Evolutionary conservation across 2,888 invertebrate genomes (phyloP).

Genomic region (Lasioglossum oenotherae): DNA sequence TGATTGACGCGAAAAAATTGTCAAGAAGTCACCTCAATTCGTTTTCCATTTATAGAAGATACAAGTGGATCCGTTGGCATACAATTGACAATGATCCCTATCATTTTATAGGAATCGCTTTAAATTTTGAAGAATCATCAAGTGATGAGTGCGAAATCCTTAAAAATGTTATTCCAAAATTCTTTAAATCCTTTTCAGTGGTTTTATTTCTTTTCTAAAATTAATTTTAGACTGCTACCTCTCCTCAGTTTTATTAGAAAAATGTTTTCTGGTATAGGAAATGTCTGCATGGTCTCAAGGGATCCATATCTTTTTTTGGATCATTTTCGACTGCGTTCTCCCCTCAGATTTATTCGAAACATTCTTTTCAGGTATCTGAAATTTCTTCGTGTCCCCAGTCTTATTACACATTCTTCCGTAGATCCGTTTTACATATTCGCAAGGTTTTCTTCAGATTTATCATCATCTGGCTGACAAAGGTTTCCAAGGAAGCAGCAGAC

Average conservation of each 20-base stretch:
- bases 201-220: too few relatives aligned
- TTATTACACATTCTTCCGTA: neutral
- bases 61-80: neutral
- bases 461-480: neutral
- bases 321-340: too few relatives aligned
- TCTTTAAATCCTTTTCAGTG: too few relatives aligned
- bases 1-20: neutral
- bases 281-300: neutral
- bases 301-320: too few relatives aligned
- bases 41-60: neutral
- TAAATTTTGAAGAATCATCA: too few relatives aligned
- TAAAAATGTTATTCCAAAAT: neutral
- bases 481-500: neutral
- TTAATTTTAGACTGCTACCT: neutral
- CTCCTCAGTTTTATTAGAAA: neutral
- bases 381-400: neutral
- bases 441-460: constrained; percentile 14
- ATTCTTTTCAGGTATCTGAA: neutral
- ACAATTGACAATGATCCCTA: too few relatives aligned
- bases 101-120: too few relatives aligned
- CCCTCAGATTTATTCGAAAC: neutral
- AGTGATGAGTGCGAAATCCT: too few relatives aligned
- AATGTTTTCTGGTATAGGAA: neutral
- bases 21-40: neutral
- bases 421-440: neutral